Evolutionary conservation across 2,113 vertebrate genomes (phyloP), one percentile per base, ranked within the genome.

Genomic region (Sarotherodon lohbergeri): DNA sequence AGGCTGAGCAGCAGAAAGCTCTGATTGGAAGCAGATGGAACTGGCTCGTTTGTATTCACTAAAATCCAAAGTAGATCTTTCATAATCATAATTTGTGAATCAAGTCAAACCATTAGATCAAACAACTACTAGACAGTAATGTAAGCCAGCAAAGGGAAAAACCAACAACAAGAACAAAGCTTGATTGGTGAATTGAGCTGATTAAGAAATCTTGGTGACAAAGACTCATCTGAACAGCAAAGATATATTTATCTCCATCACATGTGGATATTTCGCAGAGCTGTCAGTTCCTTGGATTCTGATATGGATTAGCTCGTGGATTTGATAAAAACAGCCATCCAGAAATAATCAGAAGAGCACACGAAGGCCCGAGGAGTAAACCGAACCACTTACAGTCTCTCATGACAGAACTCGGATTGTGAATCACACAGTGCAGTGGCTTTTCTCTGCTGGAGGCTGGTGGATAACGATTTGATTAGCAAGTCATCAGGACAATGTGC

Each of bases 401-500:
- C 55, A 1, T 83, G 80, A 66, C 79, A 85, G 82, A 59, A 34
- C 85, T 11, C 76, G 14, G 71, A 86, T 48, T 32, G 56, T 9
- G 88, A 56, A 36, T 80, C 84, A 5, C 55, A n/a, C 48, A 4
- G 63, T 1, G 4, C 13, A n/a, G 34, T 5, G 11, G 27, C 82
- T 46, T 6, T 22, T 63, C 50, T 85, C 17, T 6, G 48, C 92
- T 73, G 78, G 57, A 9, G 91, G 90, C 90, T 61, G 54, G 7
- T 82, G 61, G 27, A 80, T 88, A 79, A 88, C 79, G 46, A 89
- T 91, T 90, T 86, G 87, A 95, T 94, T 84, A 92, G 90, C 86
- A 36, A 86, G 90, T 87, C 46, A 56, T 85, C 83, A 34, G 82
- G 88, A 89, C 85, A 86, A 76, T 19, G 88, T 41, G 81, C 88